Percentiles rank a stretch among this genome's conserved stretches.
These are phyloP conservation scores for Thaleichthys pacificus DNA, from an alignment of 2,797 vertebrate species.

Conservation along the genomic window DNA sequence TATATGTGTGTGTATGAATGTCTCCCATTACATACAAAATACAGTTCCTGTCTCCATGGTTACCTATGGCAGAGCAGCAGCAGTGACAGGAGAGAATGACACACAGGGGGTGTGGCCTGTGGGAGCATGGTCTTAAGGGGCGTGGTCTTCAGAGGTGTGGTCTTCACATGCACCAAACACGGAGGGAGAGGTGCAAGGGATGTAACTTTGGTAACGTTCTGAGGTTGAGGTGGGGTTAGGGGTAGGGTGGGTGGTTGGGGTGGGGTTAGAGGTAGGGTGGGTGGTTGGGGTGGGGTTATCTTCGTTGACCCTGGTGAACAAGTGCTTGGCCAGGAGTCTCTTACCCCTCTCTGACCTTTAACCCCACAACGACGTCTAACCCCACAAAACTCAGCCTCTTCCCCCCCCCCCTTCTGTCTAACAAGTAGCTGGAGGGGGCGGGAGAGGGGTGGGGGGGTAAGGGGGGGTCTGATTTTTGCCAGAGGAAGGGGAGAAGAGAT, in stretches of 20 bases:
- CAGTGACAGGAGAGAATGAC: constrained; percentile 54
- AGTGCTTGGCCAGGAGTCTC: constrained; percentile 53
- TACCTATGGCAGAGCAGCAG: constrained; percentile 61
- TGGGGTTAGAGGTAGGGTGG: background rate
- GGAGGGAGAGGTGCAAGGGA: constrained; percentile 1
- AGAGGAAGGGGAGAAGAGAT: background rate
- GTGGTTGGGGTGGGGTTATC: background rate
- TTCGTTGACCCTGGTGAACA: background rate
- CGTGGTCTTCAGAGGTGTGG: background rate
- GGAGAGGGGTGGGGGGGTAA: constrained; percentile 44
- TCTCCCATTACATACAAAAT: background rate
- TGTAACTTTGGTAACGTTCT: background rate
- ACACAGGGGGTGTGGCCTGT: constrained; percentile 1
- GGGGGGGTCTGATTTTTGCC: constrained; percentile 15
- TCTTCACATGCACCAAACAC: constrained; percentile 25
- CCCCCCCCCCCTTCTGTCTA: constrained; percentile 4
- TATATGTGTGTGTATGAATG: background rate
- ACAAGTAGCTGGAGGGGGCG: constrained; percentile 35
- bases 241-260: constrained; percentile 5
- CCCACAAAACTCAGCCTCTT: constrained; percentile 15
- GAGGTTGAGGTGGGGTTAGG: background rate
- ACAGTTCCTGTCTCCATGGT: constrained; percentile 17
- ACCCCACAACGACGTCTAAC: constrained; percentile 33
- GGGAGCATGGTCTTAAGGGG: background rate
- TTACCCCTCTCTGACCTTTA: constrained; percentile 27